Evolutionary conservation across 2,797 vertebrate genomes (phyloP).

Genomic region (Leptodactylus fallax): DNA sequence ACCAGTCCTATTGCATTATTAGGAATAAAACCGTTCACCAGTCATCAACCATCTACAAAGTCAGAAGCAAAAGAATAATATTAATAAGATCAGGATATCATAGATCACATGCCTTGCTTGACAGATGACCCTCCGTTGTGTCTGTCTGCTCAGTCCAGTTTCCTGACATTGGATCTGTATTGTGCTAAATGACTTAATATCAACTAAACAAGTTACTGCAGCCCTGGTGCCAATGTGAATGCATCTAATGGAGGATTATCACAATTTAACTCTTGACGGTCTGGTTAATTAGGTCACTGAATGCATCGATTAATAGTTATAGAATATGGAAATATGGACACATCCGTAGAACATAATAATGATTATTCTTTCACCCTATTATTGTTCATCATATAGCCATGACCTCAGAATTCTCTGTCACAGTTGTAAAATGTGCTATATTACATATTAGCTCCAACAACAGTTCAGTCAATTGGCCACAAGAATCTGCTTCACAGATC

Average conservation of each 20-base stretch:
- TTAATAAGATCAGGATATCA: background rate
- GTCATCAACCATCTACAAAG: background rate
- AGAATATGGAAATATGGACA: no score
- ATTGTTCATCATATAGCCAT: background rate
- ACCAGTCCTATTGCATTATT: background rate
- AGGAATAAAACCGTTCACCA: background rate
- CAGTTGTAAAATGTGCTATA: background rate
- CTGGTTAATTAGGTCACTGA: background rate
- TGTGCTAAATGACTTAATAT: slow-evolving; percentile 48
- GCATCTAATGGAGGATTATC: slow-evolving; percentile 3
- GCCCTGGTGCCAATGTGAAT: background rate
- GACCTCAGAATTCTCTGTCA: background rate
- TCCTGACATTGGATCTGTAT: slow-evolving; percentile 48
- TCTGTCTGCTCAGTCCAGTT: slow-evolving; percentile 20
- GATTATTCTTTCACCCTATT: background rate
- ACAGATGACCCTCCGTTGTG: slow-evolving; percentile 32
- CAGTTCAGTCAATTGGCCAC: background rate
- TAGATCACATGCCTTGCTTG: background rate
- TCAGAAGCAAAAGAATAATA: background rate
- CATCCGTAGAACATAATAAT: background rate
- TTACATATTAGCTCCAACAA: background rate
- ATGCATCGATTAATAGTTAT: background rate
- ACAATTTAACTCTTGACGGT: slow-evolving; percentile 19
- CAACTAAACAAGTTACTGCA: slow-evolving; percentile 47
- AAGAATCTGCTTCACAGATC: background rate